Evolutionary conservation across 1,140 invertebrate genomes (phyloP).

Genomic region (Zaprionus kolodkinae): DNA sequence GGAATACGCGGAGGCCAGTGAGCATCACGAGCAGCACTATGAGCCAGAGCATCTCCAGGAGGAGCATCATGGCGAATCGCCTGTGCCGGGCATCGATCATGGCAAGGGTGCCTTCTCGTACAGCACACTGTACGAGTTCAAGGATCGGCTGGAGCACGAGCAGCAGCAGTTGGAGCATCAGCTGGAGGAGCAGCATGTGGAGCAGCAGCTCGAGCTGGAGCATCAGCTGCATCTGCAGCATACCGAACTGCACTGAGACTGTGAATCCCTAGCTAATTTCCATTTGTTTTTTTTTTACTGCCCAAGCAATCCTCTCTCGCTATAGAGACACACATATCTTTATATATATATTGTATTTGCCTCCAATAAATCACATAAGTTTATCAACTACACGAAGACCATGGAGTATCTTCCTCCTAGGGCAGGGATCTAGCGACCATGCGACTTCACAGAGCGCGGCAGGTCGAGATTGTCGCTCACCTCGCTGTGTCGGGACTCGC

Average conservation of each 20-base stretch:
- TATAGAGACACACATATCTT: not conserved
- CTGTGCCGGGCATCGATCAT: conserved; percentile 77
- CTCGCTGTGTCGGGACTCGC: conserved; percentile 14
- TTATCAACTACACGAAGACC: conserved; percentile 11
- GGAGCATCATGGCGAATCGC: conserved; percentile 44
- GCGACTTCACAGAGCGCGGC: conserved; percentile 31
- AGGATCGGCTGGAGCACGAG: conserved; percentile 69
- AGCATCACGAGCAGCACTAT: conserved; percentile 59
- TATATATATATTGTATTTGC: conserved; percentile 29
- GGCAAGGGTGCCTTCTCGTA: conserved; percentile 80
- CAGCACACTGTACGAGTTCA: conserved; percentile 78
- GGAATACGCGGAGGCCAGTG: conserved; percentile 70
- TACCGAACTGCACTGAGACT: conserved; percentile 33
- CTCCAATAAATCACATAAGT: conserved; percentile 38
- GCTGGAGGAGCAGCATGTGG: conserved; percentile 53
- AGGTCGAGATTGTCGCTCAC: conserved; percentile 64
- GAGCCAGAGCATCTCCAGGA: conserved; percentile 18
- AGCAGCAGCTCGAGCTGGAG: conserved; percentile 52
- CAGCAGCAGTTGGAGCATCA: conserved; percentile 62
- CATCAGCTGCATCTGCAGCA: conserved; percentile 39
- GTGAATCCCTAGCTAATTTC: conserved; percentile 16
- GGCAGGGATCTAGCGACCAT: conserved; percentile 53
- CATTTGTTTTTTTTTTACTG: not conserved
- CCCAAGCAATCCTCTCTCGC: conserved; percentile 16
- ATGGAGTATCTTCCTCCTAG: no score